Base-by-base conservation (phyloP, 2,113 vertebrate species). In the Telmatochromis brichardi region DNA sequence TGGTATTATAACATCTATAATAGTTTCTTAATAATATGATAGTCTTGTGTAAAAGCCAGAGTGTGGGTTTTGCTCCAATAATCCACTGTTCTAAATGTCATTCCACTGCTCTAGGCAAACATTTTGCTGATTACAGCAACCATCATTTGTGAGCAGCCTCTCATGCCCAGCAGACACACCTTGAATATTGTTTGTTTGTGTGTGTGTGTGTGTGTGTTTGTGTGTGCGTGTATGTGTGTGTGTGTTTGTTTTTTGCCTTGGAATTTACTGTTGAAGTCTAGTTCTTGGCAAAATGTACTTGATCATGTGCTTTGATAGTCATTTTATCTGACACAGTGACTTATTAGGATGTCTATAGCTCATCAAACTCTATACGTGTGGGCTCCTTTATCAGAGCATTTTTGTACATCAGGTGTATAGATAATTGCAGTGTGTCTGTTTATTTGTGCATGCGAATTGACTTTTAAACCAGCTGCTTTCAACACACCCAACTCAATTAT, bases 31-130 rank as follows among this genome's bases (percentile, higher is more conserved):
- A 91, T 91, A 91, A 83, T 68, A 87, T 82, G 80, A 92, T 81
- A 42, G 76, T 83, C 68, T 88, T 90, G 65, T 83, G 33, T 91
- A 57, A 86, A 84, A 89, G 85, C 84, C 78, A 15, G 23, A 4
- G 53, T 83, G 84, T 85, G 83, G 87, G 87, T 65, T 88, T 89
- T 80, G 65, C 91, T 90, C 82, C 86, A 92, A 87, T 93, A 93
- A 93, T 94, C 91, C 90, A 89, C 89, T 81, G 84, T 88, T 90
- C 90, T 90, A 93, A 95, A 95, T 95, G 93, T 95, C 93, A 95
- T 80, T 90, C 83, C 81, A 51, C 58, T 17, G 89, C 93, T 94
- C 79, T 12, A 86, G 90, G 95, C 94, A 86, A 92, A 86, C 88
- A 92, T 89, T 91, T 92, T 73, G 90, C 86, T 93, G 91, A 95